Conservation (phyloP, 2,113 vertebrate species). For the Epinephelus fuscoguttatus region DNA sequence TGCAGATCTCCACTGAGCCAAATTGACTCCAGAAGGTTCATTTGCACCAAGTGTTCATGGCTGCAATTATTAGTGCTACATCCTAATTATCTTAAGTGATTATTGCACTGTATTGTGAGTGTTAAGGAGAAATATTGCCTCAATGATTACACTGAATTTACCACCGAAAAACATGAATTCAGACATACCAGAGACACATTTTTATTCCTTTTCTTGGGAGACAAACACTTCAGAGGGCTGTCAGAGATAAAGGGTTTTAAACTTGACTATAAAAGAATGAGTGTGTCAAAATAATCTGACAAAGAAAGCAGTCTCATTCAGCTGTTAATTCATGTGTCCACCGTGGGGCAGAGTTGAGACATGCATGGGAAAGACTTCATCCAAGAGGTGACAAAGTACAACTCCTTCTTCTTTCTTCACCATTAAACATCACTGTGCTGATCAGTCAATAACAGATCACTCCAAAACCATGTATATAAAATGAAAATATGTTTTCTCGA, state of each 20-base stretch:
- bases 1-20: background rate
- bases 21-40: background rate
- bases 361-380: slow-evolving; percentile 3
- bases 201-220: background rate
- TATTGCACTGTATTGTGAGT: background rate
- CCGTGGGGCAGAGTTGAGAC: slow-evolving; percentile 69
- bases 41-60: background rate
- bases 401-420: slow-evolving; percentile 1
- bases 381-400: background rate
- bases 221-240: background rate
- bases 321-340: slow-evolving; percentile 57
- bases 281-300: background rate
- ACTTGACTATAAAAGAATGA: background rate
- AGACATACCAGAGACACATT: background rate
- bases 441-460: background rate
- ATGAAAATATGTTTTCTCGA: background rate
- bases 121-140: background rate
- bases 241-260: background rate
- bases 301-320: background rate
- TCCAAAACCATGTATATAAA: background rate
- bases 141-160: background rate
- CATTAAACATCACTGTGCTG: background rate
- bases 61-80: background rate
- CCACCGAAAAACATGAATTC: background rate
- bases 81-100: background rate